These are phyloP conservation scores for Zosterops pallidus DNA, from an alignment of 2,113 vertebrate species.

Conservation along the genomic window DNA sequence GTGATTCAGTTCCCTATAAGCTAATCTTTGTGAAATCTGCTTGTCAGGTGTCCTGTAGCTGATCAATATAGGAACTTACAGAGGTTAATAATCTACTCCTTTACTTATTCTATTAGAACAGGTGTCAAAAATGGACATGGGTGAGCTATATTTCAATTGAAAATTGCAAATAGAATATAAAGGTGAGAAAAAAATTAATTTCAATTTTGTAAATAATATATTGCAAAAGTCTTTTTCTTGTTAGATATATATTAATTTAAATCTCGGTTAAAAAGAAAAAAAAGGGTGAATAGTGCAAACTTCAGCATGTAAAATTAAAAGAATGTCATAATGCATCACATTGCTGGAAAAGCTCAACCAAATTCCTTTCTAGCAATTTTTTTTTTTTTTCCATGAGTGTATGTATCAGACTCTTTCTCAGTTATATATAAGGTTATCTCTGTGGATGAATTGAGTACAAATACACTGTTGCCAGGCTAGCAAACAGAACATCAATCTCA, in stretches of 20 bases:
- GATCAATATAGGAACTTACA: neutral
- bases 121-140: neutral
- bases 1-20: neutral
- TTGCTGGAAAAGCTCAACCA: neutral
- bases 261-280: neutral
- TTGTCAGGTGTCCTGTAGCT: neutral
- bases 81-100: neutral
- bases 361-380: neutral
- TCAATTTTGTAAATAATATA: neutral
- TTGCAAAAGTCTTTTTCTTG: neutral
- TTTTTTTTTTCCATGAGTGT: neutral
- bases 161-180: neutral
- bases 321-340: neutral
- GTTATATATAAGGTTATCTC: neutral
- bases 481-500: neutral
- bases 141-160: neutral
- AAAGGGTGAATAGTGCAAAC: neutral
- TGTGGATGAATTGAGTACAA: neutral
- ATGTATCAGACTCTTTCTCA: neutral
- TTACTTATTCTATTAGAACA: neutral
- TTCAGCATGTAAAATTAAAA: neutral
- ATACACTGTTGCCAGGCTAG: neutral
- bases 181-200: neutral
- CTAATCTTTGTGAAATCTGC: neutral
- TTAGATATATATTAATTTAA: neutral